Base-by-base conservation (phyloP, 2,888 invertebrate genomes). In the Hemistola chrysoprasaria region DNA sequence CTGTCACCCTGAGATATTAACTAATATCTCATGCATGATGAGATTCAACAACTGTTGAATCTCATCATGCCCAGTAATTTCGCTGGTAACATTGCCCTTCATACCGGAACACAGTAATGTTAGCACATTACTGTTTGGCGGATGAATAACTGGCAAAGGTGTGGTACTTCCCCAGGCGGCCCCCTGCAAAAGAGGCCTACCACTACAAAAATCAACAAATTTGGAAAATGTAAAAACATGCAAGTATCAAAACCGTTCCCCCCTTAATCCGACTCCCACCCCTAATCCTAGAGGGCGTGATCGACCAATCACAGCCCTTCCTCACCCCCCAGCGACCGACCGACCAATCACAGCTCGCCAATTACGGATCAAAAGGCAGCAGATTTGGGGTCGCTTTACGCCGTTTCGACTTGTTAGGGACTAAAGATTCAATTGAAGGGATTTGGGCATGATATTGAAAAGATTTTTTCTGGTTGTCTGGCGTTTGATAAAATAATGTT, bases 311-410 rank as follows among this genome's bases (percentile, higher is more conserved):
- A 48, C 36, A 24, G 9, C 0, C 45, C 2, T 42, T 39, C 53
- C 67, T 66, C 70, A 62, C 71, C 70, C 78, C 68, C 53, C 56
- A 44, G 16, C 39, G 30, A 22, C 37, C 30, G 48, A 40, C 56
- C 64, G 39, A 47, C 86, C 83, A 86, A 87, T 85, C 55, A 51
- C 42, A 40, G 46, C 1, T 1, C 70, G 50, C 73, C 78, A 81
- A 85, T 85, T 83, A 84, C 42, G 67, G 78, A 76, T 83, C 79
- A 80, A 76, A 78, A 71, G 74, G 64, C 59, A 47, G 63, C 68
- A 73, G 70, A 74, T 86, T 86, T 82, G 79, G 85, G 86, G 85
- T 83, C 80, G 68, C 73, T 74, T 81, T 74, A 62, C 62, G 59
- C 54, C 67, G 66, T 68, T 83, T 65, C 68, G 68, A 62, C 71